Evolutionary conservation across 53 echinoderm and acorn worm species (phyloP).

Genomic region (Paelopatides confundens): DNA sequence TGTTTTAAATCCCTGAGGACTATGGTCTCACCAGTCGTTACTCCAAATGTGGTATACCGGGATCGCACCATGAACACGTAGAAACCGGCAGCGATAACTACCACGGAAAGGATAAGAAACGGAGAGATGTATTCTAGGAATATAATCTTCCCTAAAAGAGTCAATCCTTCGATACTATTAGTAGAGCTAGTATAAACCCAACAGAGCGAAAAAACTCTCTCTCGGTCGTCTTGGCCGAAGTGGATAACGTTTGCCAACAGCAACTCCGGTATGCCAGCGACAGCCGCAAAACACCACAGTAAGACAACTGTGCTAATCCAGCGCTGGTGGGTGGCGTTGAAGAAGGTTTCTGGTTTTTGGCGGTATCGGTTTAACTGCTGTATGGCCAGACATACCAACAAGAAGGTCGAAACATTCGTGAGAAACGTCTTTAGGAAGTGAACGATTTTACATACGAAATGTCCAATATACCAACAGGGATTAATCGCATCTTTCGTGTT

Average conservation of each 20-base stretch:
- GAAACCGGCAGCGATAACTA: background rate
- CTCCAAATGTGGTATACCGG: conserved; percentile 27
- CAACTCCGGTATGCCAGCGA: conserved; percentile 20
- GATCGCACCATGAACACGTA: conserved; percentile 29
- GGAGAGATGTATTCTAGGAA: conserved; percentile 27
- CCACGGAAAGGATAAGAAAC: conserved; percentile 5
- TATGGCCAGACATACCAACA: background rate
- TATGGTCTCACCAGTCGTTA: conserved; percentile 12
- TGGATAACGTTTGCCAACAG: background rate
- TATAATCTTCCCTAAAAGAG: background rate
- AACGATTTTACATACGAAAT: conserved; percentile 12
- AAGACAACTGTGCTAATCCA: background rate
- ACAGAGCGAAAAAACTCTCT: background rate
- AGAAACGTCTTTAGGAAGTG: conserved; percentile 2
- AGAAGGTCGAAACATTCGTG: conserved; percentile 22
- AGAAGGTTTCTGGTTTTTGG: background rate
- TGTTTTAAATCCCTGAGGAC: background rate
- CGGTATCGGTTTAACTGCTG: conserved; percentile 43
- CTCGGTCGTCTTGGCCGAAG: background rate
- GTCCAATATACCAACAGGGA: conserved; percentile 6
- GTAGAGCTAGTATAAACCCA: background rate
- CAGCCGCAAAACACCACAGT: background rate
- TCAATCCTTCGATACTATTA: background rate
- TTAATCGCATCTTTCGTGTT: conserved; percentile 27
- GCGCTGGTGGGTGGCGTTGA: conserved; percentile 7